Evolutionary conservation across 1,140 invertebrate species (phyloP), one percentile per base, ranked within the genome.

Genomic region (Coptotermes formosanus): DNA sequence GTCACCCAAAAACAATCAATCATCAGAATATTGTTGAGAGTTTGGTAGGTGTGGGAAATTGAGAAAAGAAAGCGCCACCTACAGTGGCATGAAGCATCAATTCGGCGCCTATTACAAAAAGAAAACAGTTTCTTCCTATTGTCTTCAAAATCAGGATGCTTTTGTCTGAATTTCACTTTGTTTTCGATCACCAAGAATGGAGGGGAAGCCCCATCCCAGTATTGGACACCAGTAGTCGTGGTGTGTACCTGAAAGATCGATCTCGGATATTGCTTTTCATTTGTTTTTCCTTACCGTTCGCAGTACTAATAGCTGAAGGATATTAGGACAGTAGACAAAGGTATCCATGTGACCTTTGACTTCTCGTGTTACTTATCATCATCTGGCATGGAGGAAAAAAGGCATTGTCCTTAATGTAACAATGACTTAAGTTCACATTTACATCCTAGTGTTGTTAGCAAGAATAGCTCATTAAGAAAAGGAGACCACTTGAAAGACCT

Each of bases 291-390:
- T 75, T 25, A 16, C 64, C 64, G n/a, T 30, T 75, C 64, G 30
- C 64, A n/a, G n/a, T 7, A 75, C 64, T 75, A 75, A 75, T 75
- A 75, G 64, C 64, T 75, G 25, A n/a, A 30, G 64, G 64, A 75
- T 75, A 75, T 75, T 75, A 75, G 64, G n/a, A 30, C 64, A 75
- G 64, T 75, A 75, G 64, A 75, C 64, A 75, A 75, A 75, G 64
- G 64, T 75, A 75, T 75, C 25, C 64, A 75, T 75, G 25, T 30
- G 64, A 75, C 7, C 64, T 75, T 11, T 75, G 64, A 75, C 64
- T 30, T 75, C 64, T 25, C 8, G 7, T 75, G 64, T 75, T 75
- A 75, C 64, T 75, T 75, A 75, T 75, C 64, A 75, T 75, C n/a
- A 75, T 75, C 64, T 75, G 64, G 64, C 64, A 75, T 30, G 64